Conservation (phyloP, 2,113 vertebrate species). For the Desmodus rotundus region DNA sequence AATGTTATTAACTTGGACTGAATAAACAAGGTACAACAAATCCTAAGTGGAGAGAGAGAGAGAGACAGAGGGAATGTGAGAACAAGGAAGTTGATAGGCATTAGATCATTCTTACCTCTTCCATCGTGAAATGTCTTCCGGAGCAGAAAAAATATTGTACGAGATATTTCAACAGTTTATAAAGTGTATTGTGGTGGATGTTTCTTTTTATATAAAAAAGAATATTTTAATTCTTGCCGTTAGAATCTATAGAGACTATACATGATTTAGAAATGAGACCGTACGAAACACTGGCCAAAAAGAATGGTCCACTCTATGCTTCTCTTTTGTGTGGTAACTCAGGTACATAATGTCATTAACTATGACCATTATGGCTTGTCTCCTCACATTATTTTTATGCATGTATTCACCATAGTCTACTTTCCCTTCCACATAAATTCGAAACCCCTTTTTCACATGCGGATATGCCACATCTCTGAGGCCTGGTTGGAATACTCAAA, state of each 20-base stretch:
- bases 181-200: background rate
- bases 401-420: constrained; percentile 96
- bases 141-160: background rate
- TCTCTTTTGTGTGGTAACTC: background rate
- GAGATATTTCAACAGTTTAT: background rate
- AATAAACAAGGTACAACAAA: constrained; percentile 22
- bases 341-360: constrained; percentile 84
- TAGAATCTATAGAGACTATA: background rate
- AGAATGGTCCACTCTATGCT: background rate
- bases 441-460: constrained; percentile 95
- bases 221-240: background rate
- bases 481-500: constrained; percentile 95
- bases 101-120: background rate
- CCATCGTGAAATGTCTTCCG: background rate
- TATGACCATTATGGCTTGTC: constrained; percentile 95
- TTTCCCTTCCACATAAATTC: constrained; percentile 93
- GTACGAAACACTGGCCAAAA: background rate
- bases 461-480: constrained; percentile 95
- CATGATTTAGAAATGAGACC: background rate
- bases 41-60: background rate
- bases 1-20: background rate
- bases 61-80: background rate
- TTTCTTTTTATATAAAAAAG: background rate
- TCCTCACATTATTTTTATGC: constrained; percentile 93
- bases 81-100: background rate